Conservation (phyloP, 2,888 invertebrate species). For the Andrena chrysosceles region DNA sequence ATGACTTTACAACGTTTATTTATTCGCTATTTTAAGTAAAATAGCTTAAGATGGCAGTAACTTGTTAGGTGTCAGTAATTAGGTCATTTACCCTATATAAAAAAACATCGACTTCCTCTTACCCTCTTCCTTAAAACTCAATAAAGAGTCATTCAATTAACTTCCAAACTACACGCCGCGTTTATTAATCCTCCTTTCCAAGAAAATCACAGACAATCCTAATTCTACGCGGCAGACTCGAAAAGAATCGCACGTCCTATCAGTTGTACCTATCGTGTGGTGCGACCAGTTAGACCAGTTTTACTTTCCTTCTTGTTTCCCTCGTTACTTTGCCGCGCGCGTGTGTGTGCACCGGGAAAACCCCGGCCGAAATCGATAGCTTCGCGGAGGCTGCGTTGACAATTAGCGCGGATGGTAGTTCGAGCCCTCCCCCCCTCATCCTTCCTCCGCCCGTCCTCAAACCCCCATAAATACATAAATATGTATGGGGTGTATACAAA, state of each 20-base stretch:
- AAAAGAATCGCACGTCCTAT: not conserved
- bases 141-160: too few relatives aligned
- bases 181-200: not conserved
- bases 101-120: not conserved
- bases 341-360: not conserved
- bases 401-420: conserved; percentile 52
- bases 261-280: not conserved
- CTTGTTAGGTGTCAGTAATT: too few relatives aligned
- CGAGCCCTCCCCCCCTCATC: not conserved
- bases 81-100: too few relatives aligned
- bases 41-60: too few relatives aligned
- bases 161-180: not conserved
- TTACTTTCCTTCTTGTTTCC: conserved; percentile 32
- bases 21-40: too few relatives aligned
- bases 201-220: not conserved
- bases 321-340: not conserved
- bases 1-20: too few relatives aligned
- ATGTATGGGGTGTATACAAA: conserved; percentile 55
- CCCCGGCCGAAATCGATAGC: conserved; percentile 32
- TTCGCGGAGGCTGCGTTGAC: conserved; percentile 32
- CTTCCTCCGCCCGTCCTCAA: too few relatives aligned
- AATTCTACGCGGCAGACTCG: not conserved
- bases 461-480: conserved; percentile 58
- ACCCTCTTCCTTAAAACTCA: not conserved
- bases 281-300: conserved; percentile 11